A percentile compares a stretch with the other conserved stretches of the same genome.
Conservation (phyloP, 2,888 invertebrate species). For the Xylocampa areola region DNA sequence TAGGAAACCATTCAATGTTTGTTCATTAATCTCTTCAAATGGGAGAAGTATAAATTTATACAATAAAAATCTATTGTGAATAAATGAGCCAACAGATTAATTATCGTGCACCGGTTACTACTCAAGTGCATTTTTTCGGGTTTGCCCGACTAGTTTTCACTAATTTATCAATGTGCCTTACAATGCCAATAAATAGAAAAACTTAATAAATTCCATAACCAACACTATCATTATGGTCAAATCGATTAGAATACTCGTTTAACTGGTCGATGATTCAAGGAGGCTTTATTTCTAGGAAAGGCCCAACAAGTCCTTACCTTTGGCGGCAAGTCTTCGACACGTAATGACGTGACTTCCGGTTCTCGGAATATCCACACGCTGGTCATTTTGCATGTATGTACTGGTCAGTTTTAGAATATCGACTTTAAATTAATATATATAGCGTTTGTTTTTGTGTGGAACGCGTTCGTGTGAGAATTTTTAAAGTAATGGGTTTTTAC, state of each 20-base stretch:
- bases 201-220: constrained; percentile 12
- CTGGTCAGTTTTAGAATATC: constrained; percentile 9
- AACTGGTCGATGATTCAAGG: constrained; percentile 45
- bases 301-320: constrained; percentile 40
- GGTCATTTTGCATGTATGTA: constrained; percentile 31
- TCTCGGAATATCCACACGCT: constrained; percentile 48
- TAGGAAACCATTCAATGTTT: not conserved
- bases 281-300: constrained; percentile 60
- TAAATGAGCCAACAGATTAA: too few species aligned
- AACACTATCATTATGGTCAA: constrained; percentile 28
- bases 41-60: not conserved
- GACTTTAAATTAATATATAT: not conserved
- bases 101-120: too few species aligned
- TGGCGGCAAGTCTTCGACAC: constrained; percentile 44
- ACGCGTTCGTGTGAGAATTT: constrained; percentile 10
- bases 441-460: constrained; percentile 13
- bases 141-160: too few species aligned
- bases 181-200: constrained; percentile 1
- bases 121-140: too few species aligned
- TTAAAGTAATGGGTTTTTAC: constrained; percentile 51
- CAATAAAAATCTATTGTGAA: too few species aligned
- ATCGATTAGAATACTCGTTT: constrained; percentile 41
- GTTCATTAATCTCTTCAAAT: not conserved
- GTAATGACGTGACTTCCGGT: constrained; percentile 67
- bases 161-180: too few species aligned